Evolutionary conservation across 2,888 invertebrate species (phyloP).

Genomic region (Caenorhabditis auriculariae): DNA sequence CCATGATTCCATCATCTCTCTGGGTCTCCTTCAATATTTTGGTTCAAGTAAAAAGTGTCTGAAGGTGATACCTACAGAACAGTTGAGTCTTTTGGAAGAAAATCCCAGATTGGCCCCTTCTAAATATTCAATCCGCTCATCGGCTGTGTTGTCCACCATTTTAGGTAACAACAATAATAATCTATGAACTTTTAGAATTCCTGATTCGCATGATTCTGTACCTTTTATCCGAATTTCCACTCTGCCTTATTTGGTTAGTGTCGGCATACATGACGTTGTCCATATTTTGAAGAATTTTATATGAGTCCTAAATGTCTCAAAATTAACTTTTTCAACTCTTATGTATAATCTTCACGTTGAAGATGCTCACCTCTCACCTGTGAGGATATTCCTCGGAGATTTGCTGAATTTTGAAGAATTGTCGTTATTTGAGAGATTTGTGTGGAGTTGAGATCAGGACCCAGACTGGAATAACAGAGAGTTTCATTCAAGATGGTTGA

Average conservation of each 20-base stretch:
- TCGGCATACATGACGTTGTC: conserved; percentile 16
- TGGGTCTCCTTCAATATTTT: not conserved
- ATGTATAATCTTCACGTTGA: not conserved
- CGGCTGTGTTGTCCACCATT: conserved; percentile 20
- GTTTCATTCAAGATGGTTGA: conserved; percentile 18
- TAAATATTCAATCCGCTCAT: conserved; percentile 8
- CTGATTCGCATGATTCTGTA: no score
- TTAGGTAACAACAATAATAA: no score
- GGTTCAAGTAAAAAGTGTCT: not conserved
- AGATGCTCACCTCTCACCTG: conserved; percentile 3
- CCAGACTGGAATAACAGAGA: conserved; percentile 9
- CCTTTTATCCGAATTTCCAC: no score
- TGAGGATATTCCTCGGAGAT: conserved; percentile 8
- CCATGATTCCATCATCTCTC: conserved; percentile 22
- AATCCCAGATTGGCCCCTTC: conserved; percentile 23
- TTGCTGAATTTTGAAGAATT: conserved; percentile 16
- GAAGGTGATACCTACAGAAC: conserved; percentile 1
- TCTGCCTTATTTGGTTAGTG: conserved; percentile 1
- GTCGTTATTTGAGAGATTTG: conserved; percentile 18
- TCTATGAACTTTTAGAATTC: no score
- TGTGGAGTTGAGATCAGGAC: conserved; percentile 4
- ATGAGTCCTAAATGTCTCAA: conserved; percentile 9
- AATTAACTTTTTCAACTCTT: no score
- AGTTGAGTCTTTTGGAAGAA: conserved; percentile 14
- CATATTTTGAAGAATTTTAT: conserved; percentile 18